Percentiles rank a stretch among this genome's conserved stretches.
These are phyloP conservation scores for Trachops cirrhosus DNA, from an alignment of 2,797 vertebrate genomes.

Conservation along the genomic window DNA sequence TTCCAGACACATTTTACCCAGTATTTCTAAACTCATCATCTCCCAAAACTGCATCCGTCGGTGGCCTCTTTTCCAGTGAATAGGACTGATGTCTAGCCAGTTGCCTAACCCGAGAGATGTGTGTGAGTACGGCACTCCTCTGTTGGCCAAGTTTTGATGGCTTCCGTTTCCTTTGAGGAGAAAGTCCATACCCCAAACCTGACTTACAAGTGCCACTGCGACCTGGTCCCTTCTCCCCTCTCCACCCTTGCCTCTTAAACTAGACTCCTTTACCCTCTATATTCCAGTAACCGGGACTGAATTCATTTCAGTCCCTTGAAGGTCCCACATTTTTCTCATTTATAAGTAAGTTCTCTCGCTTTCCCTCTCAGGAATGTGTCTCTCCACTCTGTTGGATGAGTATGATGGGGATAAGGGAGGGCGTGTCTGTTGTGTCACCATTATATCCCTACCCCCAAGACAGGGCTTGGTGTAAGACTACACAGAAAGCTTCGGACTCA, in stretches of 20 bases:
- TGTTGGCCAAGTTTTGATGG: not conserved
- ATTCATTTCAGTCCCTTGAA: not conserved
- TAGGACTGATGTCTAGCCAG: not conserved
- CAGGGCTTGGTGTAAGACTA: not conserved
- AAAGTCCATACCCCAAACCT: not conserved
- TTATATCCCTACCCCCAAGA: not conserved
- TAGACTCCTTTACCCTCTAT: not conserved
- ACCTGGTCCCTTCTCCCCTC: not conserved
- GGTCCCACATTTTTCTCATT: not conserved
- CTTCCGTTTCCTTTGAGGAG: not conserved
- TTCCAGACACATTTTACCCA: not conserved
- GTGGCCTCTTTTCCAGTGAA: not conserved
- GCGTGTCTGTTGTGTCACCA: not conserved
- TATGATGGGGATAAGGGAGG: not conserved
- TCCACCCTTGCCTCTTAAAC: not conserved
- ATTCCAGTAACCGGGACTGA: not conserved
- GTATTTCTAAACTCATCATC: not conserved
- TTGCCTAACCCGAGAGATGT: not conserved
- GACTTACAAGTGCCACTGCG: not conserved
- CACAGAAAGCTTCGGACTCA: not conserved
- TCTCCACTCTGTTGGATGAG: not conserved
- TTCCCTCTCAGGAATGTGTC: not conserved
- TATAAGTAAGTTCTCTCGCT: not conserved
- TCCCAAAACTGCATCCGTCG: not conserved
- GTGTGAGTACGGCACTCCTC: not conserved